phyloP scores from a whole-genome alignment of 1,140 invertebrate species.

The Ceratosolen fusciceps region DNA sequence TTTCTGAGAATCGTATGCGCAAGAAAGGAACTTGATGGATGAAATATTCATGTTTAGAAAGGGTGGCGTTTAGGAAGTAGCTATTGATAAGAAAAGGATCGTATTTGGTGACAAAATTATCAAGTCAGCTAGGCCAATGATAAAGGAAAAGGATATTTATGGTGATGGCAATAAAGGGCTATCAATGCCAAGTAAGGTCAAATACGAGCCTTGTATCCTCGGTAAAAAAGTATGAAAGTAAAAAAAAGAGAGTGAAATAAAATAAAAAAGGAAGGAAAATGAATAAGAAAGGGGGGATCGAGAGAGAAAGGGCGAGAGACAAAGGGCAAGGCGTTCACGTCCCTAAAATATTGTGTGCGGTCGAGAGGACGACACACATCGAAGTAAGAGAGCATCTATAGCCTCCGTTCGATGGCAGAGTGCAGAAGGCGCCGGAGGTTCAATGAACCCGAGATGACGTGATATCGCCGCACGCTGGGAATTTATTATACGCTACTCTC shows the following conservation, averaged over 20 bases:
- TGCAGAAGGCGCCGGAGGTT: conserved; percentile 50
- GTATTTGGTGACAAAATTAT: no score
- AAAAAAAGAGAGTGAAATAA: not conserved
- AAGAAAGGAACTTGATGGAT: no score
- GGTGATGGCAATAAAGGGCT: not conserved
- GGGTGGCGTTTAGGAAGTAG: no score
- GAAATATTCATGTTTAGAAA: no score
- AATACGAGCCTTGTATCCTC: not conserved
- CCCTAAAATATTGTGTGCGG: not conserved
- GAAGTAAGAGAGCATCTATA: conserved; percentile 22
- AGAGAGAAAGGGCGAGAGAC: not conserved
- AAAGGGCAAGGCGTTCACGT: not conserved
- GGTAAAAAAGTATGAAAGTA: not conserved
- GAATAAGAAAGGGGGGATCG: no score
- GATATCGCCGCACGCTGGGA: conserved; percentile 59
- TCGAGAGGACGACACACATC: conserved; percentile 13
- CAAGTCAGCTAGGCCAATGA: no score
- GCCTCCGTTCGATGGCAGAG: conserved; percentile 6
- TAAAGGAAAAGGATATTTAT: not conserved
- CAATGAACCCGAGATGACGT: conserved; percentile 59
- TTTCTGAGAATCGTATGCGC: no score
- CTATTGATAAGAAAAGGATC: no score
- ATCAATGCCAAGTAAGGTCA: not conserved
- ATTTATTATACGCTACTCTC: conserved; percentile 59
- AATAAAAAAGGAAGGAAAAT: no score